phyloP scores from a whole-genome alignment of 2,797 vertebrate species.

The Melopsittacus undulatus region DNA sequence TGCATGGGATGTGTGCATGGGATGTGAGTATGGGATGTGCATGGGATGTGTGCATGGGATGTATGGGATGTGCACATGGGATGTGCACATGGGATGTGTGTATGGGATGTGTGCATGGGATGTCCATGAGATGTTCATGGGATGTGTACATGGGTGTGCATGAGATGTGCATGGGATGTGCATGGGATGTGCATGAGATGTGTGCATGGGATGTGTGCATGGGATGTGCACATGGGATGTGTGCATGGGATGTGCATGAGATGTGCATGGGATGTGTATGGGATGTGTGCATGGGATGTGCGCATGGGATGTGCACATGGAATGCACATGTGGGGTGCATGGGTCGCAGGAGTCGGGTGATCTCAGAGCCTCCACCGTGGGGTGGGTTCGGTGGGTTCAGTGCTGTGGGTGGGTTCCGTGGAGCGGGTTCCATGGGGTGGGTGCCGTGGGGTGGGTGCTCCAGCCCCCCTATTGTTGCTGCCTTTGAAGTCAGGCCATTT shows the following conservation, averaged over 20 bases:
- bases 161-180: background rate
- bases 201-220: background rate
- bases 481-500: constrained; percentile 42
- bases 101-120: too few relatives aligned
- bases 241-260: too few relatives aligned
- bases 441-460: background rate
- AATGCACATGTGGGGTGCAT: rapidly evolving
- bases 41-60: too few relatives aligned
- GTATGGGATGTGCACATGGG: too few relatives aligned
- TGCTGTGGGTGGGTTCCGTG: background rate
- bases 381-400: rapidly evolving
- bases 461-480: background rate
- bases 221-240: too few relatives aligned
- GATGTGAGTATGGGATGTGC: too few relatives aligned
- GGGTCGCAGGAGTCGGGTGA: background rate
- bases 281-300: background rate
- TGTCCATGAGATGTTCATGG: too few relatives aligned
- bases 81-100: too few relatives aligned
- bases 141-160: background rate
- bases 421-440: rapidly evolving
- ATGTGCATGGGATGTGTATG: too few relatives aligned
- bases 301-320: rapidly evolving
- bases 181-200: background rate
- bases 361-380: rapidly evolving
- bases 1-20: too few relatives aligned